phyloP scores from a whole-genome alignment of 1,140 invertebrate species.

The Bombus confusus region DNA sequence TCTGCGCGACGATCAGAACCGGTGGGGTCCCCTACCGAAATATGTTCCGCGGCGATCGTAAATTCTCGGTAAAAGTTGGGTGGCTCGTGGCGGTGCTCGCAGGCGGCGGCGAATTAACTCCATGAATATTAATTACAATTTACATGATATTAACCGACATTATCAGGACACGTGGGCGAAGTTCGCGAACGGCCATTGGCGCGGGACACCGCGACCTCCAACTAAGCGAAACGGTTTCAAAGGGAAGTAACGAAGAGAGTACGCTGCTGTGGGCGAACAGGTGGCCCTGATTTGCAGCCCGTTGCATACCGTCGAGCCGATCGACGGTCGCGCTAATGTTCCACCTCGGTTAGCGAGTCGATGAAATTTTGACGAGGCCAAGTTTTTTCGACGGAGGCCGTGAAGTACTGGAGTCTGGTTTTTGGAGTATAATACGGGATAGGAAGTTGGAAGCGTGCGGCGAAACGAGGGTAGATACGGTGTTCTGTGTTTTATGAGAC shows the following conservation, averaged over 20 bases:
- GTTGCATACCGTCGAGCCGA: not conserved
- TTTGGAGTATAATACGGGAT: not conserved
- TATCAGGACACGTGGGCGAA: conserved; percentile 78
- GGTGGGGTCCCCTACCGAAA: conserved; percentile 53
- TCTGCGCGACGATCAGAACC: conserved; percentile 47
- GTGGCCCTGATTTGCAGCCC: conserved; percentile 60
- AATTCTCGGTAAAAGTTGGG: conserved; percentile 74
- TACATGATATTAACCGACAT: conserved; percentile 81
- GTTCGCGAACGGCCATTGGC: conserved; percentile 70
- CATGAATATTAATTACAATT: conserved; percentile 82
- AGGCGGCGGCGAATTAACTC: conserved; percentile 70
- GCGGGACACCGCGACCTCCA: conserved; percentile 49
- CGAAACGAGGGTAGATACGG: not conserved
- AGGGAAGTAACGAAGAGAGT: conserved; percentile 3
- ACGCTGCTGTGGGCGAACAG: conserved; percentile 52
- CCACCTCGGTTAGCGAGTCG: not conserved
- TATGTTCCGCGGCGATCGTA: conserved; percentile 74
- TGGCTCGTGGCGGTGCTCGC: conserved; percentile 26
- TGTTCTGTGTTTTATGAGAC: not conserved
- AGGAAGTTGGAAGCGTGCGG: not conserved
- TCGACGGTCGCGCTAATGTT: conserved; percentile 24
- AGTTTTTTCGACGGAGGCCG: not conserved
- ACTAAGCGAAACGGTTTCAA: conserved; percentile 51
- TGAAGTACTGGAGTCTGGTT: too few species aligned
- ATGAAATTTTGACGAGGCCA: not conserved